These are phyloP conservation scores for Oxyura jamaicensis DNA, from an alignment of 2,113 vertebrate species.

Conservation along the genomic window DNA sequence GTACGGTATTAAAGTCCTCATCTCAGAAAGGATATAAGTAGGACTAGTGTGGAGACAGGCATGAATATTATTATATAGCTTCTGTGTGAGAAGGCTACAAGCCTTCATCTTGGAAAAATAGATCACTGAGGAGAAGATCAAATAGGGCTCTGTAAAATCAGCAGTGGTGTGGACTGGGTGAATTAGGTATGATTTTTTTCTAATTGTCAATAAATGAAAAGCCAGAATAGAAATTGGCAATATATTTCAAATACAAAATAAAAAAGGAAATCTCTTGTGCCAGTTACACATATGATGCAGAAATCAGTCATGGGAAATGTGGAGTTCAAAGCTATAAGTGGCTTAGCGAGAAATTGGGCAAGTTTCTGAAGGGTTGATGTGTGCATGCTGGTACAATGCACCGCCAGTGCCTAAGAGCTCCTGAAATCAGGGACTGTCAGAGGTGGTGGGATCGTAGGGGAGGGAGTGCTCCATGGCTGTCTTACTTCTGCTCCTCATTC, in stretches of 20 bases:
- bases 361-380: neutral
- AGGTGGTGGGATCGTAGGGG: neutral
- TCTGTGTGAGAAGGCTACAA: neutral
- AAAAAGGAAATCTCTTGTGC: neutral
- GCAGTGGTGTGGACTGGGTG: neutral
- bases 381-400: neutral
- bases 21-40: neutral
- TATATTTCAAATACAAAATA: neutral
- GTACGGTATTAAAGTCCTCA: neutral
- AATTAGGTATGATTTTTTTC: neutral
- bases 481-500: neutral
- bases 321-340: neutral
- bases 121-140: neutral
- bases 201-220: neutral
- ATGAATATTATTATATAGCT: neutral
- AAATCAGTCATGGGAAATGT: neutral
- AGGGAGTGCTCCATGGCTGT: neutral
- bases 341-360: neutral
- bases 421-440: neutral
- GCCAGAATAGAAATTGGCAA: neutral
- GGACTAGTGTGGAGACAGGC: neutral
- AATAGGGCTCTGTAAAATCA: neutral
- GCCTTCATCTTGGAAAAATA: neutral
- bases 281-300: neutral
- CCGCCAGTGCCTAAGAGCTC: accelerated